Conservation (phyloP, 1,140 invertebrate genomes). For the Macrobrachium nipponense region DNA sequence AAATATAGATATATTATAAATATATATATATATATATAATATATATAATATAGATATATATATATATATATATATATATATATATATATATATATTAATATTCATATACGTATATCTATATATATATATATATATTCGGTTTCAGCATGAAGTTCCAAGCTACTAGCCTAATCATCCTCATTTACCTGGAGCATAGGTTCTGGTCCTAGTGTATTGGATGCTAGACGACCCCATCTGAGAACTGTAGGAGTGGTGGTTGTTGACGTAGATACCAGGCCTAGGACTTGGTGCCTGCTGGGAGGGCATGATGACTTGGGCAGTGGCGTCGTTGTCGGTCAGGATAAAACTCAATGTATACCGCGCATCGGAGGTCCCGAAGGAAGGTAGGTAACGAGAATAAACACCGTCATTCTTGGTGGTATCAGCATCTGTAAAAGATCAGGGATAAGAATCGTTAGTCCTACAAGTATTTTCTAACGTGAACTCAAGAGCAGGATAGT, state of each 20-base stretch:
- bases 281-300: constrained; percentile 8
- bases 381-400: constrained; percentile 75
- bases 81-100: too few species aligned
- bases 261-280: constrained; percentile 25
- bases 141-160: too few species aligned
- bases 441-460: background rate
- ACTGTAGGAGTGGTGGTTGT: constrained; percentile 15
- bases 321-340: constrained; percentile 42
- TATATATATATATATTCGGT: too few species aligned
- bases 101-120: too few species aligned
- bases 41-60: too few species aligned
- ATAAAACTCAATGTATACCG: constrained; percentile 47
- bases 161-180: background rate
- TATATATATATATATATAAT: too few species aligned
- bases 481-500: too few species aligned
- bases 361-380: constrained; percentile 59
- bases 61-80: too few species aligned
- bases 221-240: constrained; percentile 19
- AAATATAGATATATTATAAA: too few species aligned
- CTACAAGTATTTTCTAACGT: too few species aligned
- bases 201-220: constrained; percentile 30
- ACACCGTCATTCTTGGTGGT: constrained; percentile 76
- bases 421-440: constrained; percentile 72
- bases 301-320: constrained; percentile 32
- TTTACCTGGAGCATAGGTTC: constrained; percentile 37